phyloP scores from a whole-genome alignment of 2,113 vertebrate genomes.

The Triplophysa siluroides region DNA sequence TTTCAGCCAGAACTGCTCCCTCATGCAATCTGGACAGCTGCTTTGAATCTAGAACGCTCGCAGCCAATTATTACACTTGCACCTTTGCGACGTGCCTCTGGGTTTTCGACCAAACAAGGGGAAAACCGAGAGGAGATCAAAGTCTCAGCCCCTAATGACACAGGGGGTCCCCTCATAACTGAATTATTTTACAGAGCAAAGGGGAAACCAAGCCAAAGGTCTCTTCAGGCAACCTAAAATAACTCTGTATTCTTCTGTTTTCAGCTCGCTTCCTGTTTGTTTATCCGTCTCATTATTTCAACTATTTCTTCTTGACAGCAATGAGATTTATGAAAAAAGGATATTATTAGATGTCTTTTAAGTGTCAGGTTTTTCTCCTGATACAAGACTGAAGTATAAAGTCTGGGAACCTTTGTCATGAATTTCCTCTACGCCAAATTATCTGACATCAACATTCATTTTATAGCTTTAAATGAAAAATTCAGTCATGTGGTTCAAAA shows the following conservation, averaged over 20 bases:
- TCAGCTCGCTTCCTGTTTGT: background rate
- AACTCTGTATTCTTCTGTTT: slow-evolving; percentile 35
- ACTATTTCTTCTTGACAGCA: too few species aligned
- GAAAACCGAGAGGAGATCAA: slow-evolving; percentile 60
- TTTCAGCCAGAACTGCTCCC: slow-evolving; percentile 33
- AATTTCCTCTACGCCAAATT: too few species aligned
- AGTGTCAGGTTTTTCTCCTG: slow-evolving; percentile 5
- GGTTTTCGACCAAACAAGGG: slow-evolving; percentile 57
- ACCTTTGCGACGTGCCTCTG: slow-evolving; percentile 57
- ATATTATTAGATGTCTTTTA: background rate
- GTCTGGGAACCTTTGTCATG: too few species aligned
- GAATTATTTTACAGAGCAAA: slow-evolving; percentile 60
- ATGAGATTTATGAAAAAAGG: too few species aligned
- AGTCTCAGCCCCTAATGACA: slow-evolving; percentile 50
- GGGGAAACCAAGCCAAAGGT: slow-evolving; percentile 62
- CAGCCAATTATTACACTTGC: slow-evolving; percentile 63
- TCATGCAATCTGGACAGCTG: slow-evolving; percentile 59
- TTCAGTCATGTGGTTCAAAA: too few species aligned
- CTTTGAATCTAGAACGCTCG: slow-evolving; percentile 60
- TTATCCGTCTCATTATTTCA: background rate
- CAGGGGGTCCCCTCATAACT: slow-evolving; percentile 57
- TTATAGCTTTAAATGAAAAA: too few species aligned
- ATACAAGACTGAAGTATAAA: too few species aligned
- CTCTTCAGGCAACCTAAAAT: slow-evolving; percentile 43
- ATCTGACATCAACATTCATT: too few species aligned